These are phyloP conservation scores for Phasianus colchicus DNA, from an alignment of 2,113 vertebrate species.

Conservation along the genomic window DNA sequence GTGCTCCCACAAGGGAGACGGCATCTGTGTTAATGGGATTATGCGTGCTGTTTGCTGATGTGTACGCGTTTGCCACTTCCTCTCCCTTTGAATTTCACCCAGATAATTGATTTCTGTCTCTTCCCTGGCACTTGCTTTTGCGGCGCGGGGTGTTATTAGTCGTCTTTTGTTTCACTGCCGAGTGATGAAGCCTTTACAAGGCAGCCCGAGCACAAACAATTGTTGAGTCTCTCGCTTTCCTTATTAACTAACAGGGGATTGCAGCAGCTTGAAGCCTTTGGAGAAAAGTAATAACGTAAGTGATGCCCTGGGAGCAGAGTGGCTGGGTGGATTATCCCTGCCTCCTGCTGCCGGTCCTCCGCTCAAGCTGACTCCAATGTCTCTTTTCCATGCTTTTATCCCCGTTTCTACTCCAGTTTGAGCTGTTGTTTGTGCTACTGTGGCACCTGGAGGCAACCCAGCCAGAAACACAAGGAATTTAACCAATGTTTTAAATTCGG, in stretches of 20 bases:
- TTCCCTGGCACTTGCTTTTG: conserved; percentile 76
- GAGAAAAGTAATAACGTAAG: conserved; percentile 62
- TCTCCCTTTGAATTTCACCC: conserved; percentile 72
- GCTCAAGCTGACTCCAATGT: neutral
- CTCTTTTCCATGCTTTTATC: rapidly evolving
- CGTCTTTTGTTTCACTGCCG: conserved; percentile 78
- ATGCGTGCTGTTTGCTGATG: conserved; percentile 67
- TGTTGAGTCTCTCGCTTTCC: conserved; percentile 77
- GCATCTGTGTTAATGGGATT: conserved; percentile 76
- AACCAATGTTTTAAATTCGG: neutral
- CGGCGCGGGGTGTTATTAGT: conserved; percentile 74
- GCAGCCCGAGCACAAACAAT: conserved; percentile 77
- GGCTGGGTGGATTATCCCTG: conserved; percentile 45
- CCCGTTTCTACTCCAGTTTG: too few relatives aligned
- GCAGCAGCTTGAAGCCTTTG: conserved; percentile 54
- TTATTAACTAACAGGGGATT: conserved; percentile 78
- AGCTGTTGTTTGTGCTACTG: neutral
- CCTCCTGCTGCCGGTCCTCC: neutral
- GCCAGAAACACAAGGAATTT: neutral
- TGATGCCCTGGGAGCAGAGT: conserved; percentile 62
- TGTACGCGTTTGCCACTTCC: neutral
- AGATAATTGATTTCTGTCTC: conserved; percentile 82
- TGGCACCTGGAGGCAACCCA: neutral
- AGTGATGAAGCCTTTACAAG: conserved; percentile 78
- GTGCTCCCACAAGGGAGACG: conserved; percentile 10